Conservation (phyloP, 2,113 vertebrate species). For the Monarcha castaneiventris region DNA sequence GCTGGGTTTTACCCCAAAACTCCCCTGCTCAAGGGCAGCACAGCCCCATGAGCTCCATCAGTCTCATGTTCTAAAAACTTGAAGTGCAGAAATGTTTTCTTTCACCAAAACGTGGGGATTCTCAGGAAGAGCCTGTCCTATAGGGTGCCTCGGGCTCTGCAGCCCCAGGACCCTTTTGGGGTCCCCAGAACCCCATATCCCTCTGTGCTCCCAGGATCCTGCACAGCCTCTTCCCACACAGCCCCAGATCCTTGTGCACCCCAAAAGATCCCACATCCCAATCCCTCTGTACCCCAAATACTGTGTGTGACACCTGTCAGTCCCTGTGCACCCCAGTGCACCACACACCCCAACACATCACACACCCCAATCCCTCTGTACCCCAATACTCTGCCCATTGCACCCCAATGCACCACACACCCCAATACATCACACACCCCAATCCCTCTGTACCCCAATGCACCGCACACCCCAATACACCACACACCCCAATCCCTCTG, state of each 20-base stretch:
- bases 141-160: accelerated
- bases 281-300: neutral
- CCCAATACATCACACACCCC: no score
- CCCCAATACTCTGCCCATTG: no score
- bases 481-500: neutral
- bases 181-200: accelerated
- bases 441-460: neutral
- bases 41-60: accelerated
- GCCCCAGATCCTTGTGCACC: neutral
- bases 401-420: neutral
- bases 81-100: neutral
- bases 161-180: neutral
- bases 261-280: neutral
- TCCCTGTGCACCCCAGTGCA: neutral
- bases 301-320: no score
- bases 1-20: neutral
- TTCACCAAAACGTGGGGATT: accelerated
- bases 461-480: neutral
- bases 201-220: neutral
- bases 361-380: neutral
- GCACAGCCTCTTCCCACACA: neutral
- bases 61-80: accelerated
- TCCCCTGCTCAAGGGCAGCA: accelerated
- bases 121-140: accelerated
- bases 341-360: neutral